Percentiles rank a stretch among this genome's conserved stretches.
Evolutionary conservation across 1,140 invertebrate species (phyloP).

Genomic region (Solenopsis fugax): DNA sequence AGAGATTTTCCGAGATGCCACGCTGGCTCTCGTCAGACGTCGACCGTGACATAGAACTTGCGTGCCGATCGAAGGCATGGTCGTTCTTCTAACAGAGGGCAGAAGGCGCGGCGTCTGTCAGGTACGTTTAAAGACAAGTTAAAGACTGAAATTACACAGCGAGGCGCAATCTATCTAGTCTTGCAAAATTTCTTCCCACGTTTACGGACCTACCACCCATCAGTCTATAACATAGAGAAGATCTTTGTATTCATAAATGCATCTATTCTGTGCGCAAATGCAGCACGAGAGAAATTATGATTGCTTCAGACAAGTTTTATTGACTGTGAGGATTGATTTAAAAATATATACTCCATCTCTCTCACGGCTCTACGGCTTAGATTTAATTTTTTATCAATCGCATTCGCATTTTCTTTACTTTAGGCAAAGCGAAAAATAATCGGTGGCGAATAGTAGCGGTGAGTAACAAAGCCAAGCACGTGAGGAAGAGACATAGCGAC

Average conservation of each 20-base stretch:
- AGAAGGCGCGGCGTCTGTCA: slow-evolving; percentile 72
- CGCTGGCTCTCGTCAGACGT: slow-evolving; percentile 27
- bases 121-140: slow-evolving; percentile 70
- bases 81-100: slow-evolving; percentile 66
- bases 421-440: neutral
- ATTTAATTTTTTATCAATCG: slow-evolving; percentile 12
- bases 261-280: neutral
- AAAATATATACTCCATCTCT: neutral
- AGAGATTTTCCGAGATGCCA: slow-evolving; percentile 23
- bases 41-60: slow-evolving; percentile 71
- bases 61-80: slow-evolving; percentile 69
- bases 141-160: slow-evolving; percentile 61
- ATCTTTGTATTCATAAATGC: slow-evolving; percentile 38
- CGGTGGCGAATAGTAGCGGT: slow-evolving; percentile 25
- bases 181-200: slow-evolving; percentile 51
- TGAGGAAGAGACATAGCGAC: slow-evolving; percentile 15
- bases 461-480: slow-evolving; percentile 23
- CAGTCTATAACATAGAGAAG: slow-evolving; percentile 34
- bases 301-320: neutral
- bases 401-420: slow-evolving; percentile 1
- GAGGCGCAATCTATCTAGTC: slow-evolving; percentile 39
- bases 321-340: neutral
- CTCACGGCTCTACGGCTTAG: neutral
- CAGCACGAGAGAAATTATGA: neutral
- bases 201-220: slow-evolving; percentile 51